Conservation (phyloP, 2,797 vertebrate species). For the Danio kyathit region DNA sequence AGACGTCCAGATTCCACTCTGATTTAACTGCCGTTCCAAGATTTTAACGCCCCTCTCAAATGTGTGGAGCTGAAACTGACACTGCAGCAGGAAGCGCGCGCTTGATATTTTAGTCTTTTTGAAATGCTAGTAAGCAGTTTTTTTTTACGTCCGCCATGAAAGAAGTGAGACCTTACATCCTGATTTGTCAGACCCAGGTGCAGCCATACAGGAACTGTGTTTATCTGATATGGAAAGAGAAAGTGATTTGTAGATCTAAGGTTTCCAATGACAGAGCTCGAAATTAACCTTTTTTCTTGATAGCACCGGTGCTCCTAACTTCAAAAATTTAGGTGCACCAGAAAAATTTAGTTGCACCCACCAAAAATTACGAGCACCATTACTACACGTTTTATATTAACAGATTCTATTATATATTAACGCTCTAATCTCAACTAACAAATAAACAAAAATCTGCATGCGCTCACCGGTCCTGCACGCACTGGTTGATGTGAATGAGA, state of each 20-base stretch:
- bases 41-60: neutral
- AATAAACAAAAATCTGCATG: too few species aligned
- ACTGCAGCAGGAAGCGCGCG: neutral
- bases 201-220: neutral
- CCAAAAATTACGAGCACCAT: too few species aligned
- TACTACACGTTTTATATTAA: too few species aligned
- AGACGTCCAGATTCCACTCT: constrained; percentile 36
- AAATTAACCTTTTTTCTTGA: too few species aligned
- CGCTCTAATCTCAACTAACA: too few species aligned
- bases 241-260: neutral
- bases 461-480: too few species aligned
- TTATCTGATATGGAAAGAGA: neutral
- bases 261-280: constrained; percentile 3
- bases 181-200: constrained; percentile 4
- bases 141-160: neutral
- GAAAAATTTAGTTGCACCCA: too few species aligned
- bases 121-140: neutral
- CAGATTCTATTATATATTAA: too few species aligned
- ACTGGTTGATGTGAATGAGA: too few species aligned
- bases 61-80: constrained; percentile 18
- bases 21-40: constrained; percentile 11
- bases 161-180: constrained; percentile 17
- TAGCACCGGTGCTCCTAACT: too few species aligned
- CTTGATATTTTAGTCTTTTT: constrained; percentile 6
- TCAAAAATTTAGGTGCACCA: too few species aligned